A percentile compares a stretch with the other conserved stretches of the same genome.
These are phyloP conservation scores for Ceraclea dissimilis DNA, from an alignment of 2,888 invertebrate species.

Conservation along the genomic window DNA sequence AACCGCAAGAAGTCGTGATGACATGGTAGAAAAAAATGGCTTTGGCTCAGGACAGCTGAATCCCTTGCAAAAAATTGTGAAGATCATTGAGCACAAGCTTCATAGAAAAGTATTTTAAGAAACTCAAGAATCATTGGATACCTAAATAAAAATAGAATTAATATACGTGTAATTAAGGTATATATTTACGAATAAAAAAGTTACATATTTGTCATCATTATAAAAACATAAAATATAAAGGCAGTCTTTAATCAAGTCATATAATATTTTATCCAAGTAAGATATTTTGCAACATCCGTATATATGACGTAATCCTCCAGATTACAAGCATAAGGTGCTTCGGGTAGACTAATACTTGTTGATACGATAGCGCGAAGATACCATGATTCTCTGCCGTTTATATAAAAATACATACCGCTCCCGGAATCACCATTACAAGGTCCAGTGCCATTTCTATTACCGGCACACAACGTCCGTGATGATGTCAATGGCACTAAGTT, in stretches of 20 bases:
- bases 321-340: slow-evolving; percentile 35
- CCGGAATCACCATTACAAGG: slow-evolving; percentile 45
- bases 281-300: slow-evolving; percentile 40
- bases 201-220: too few species aligned
- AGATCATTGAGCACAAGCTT: too few species aligned
- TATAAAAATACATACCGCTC: slow-evolving; percentile 37
- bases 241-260: too few species aligned
- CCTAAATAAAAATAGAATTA: too few species aligned
- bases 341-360: slow-evolving; percentile 32
- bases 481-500: slow-evolving; percentile 36
- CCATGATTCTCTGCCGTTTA: slow-evolving; percentile 34
- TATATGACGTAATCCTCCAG: slow-evolving; percentile 43
- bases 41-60: too few species aligned
- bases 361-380: slow-evolving; percentile 44
- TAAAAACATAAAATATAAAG: too few species aligned
- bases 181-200: neutral
- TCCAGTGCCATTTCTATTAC: slow-evolving; percentile 31
- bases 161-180: too few species aligned
- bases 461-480: slow-evolving; percentile 42
- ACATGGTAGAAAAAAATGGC: too few species aligned
- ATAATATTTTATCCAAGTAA: slow-evolving; percentile 33
- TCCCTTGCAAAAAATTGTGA: too few species aligned
- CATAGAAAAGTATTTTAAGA: too few species aligned
- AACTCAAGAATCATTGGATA: too few species aligned
- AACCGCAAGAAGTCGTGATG: too few species aligned